phyloP scores from a whole-genome alignment of 2,797 vertebrate species.

The Peromyscus eremicus region DNA sequence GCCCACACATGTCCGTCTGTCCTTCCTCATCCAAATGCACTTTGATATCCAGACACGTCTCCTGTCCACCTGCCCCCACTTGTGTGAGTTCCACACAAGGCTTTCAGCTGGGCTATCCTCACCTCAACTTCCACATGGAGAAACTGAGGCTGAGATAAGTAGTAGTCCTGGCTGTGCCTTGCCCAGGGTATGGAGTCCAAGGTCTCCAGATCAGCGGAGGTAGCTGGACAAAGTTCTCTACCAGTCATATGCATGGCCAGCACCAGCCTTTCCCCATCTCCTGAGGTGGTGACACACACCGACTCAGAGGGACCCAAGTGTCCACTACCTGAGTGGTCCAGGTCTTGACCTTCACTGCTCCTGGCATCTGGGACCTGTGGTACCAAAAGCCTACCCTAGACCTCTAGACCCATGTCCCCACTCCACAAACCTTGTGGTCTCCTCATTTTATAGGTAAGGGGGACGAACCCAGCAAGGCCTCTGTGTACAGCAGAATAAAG shows the following conservation, averaged over 20 bases:
- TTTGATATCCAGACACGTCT: background rate
- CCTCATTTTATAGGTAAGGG: background rate
- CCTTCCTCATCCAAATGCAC: background rate
- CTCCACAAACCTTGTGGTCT: too few relatives aligned
- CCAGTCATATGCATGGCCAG: accelerated
- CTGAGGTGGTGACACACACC: background rate
- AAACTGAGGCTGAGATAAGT: background rate
- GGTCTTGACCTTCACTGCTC: background rate
- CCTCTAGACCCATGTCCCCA: accelerated
- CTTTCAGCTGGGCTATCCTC: accelerated
- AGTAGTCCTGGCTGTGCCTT: background rate
- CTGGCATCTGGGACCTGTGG: background rate
- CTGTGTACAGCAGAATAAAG: accelerated
- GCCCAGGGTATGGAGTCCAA: background rate
- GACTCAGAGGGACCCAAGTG: background rate
- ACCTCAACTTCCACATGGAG: background rate
- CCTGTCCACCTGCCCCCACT: accelerated
- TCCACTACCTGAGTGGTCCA: background rate
- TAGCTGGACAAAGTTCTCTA: accelerated
- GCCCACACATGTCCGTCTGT: background rate
- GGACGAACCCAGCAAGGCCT: background rate
- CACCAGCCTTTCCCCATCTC: background rate
- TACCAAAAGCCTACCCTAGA: accelerated
- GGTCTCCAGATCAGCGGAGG: background rate
- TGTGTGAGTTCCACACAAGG: background rate